A percentile compares a stretch with the other conserved stretches of the same genome.
Evolutionary conservation across 1,140 invertebrate genomes (phyloP).

Genomic region (Listronotus bonariensis): DNA sequence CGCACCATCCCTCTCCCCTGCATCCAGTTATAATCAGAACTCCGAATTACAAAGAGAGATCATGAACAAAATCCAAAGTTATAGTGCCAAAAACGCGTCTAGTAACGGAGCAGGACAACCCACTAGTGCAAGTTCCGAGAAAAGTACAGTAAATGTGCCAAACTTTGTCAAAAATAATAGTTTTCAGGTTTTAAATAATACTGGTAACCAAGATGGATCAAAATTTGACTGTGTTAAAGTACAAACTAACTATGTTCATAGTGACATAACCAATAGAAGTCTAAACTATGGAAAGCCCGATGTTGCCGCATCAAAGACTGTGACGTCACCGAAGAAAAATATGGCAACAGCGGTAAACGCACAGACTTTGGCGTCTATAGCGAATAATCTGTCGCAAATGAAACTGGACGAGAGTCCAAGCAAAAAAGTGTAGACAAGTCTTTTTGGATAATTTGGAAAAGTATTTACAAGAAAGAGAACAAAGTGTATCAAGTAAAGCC

Average conservation of each 20-base stretch:
- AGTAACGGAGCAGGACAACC: background rate
- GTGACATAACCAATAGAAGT: constrained; percentile 42
- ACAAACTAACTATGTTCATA: constrained; percentile 27
- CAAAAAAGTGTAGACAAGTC: constrained; percentile 22
- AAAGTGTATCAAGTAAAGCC: background rate
- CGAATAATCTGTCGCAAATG: constrained; percentile 33
- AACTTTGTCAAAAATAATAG: background rate
- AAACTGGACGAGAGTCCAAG: constrained; percentile 33
- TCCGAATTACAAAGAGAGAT: constrained; percentile 25
- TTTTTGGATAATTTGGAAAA: constrained; percentile 43
- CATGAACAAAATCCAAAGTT: constrained; percentile 33
- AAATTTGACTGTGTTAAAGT: constrained; percentile 2
- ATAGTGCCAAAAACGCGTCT: constrained; percentile 5
- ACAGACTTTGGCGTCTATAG: constrained; percentile 19
- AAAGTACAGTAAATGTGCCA: background rate
- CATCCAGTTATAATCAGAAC: background rate
- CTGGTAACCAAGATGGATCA: background rate
- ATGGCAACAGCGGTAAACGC: constrained; percentile 28
- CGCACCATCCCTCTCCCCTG: constrained; percentile 5
- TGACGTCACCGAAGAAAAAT: constrained; percentile 36
- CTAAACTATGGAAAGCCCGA: constrained; percentile 35
- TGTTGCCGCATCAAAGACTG: constrained; percentile 37
- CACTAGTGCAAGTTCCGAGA: background rate
- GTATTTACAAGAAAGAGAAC: constrained; percentile 34
- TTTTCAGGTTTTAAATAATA: background rate